Evolutionary conservation across 2,113 vertebrate genomes (phyloP).

Genomic region (Crotophaga sulcirostris): DNA sequence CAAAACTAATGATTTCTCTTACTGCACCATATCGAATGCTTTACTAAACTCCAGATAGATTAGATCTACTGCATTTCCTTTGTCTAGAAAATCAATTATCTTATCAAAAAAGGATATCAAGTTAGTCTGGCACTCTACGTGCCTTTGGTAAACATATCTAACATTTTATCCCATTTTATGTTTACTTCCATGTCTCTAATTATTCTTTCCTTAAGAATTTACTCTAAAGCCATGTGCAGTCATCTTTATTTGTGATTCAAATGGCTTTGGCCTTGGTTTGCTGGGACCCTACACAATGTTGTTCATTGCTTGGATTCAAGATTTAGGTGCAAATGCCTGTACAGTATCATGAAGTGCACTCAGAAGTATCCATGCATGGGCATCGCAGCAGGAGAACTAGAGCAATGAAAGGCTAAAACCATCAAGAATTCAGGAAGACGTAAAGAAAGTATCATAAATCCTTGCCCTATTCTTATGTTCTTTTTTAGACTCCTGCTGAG

Average conservation of each 20-base stretch:
- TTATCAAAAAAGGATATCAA: conserved; percentile 47
- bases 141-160: conserved; percentile 1
- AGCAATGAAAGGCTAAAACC: background rate
- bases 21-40: background rate
- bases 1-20: conserved; percentile 22
- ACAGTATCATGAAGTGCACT: background rate
- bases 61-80: conserved; percentile 52
- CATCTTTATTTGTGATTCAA: background rate
- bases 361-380: background rate
- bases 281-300: background rate
- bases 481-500: background rate
- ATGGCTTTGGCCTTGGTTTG: background rate
- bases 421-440: background rate
- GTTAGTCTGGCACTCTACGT: conserved; percentile 30
- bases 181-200: conserved; percentile 6
- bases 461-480: background rate
- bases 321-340: background rate
- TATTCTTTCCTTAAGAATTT: conserved; percentile 18
- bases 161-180: background rate
- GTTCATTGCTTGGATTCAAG: background rate
- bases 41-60: conserved; percentile 50
- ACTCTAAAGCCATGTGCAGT: background rate
- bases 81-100: conserved; percentile 64
- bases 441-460: background rate
- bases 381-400: background rate